Conservation (phyloP, 1,140 invertebrate genomes). For the Drosophila guanche region DNA sequence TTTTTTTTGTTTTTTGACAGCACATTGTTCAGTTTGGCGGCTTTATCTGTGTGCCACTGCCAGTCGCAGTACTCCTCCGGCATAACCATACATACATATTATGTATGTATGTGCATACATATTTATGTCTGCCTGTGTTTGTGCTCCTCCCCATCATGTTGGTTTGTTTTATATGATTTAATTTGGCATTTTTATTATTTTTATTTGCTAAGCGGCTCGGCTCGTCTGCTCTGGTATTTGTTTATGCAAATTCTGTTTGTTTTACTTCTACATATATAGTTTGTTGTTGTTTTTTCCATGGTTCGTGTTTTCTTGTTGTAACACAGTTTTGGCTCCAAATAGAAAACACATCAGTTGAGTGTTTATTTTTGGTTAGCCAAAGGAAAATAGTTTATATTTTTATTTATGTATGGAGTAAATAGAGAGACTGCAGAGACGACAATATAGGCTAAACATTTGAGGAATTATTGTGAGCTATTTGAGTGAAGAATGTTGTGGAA, state of each 20-base stretch:
- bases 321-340: conserved; percentile 4
- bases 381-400: too few relatives aligned
- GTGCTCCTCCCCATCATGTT: conserved; percentile 19
- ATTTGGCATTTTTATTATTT: conserved; percentile 52
- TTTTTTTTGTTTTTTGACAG: conserved; percentile 44
- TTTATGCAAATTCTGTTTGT: conserved; percentile 60
- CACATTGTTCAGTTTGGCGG: conserved; percentile 46
- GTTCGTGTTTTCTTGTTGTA: background rate
- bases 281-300: too few relatives aligned
- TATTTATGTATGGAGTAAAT: too few relatives aligned
- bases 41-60: conserved; percentile 16
- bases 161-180: conserved; percentile 69
- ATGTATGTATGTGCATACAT: conserved; percentile 12
- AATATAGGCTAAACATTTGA: too few relatives aligned
- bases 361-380: too few relatives aligned
- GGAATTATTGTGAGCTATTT: too few relatives aligned
- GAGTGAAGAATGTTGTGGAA: too few relatives aligned
- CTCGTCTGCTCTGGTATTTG: conserved; percentile 40
- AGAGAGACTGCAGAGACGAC: too few relatives aligned
- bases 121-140: conserved; percentile 8
- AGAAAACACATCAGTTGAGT: conserved; percentile 11
- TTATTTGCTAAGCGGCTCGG: conserved; percentile 42
- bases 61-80: background rate
- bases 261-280: conserved; percentile 9
- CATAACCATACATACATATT: conserved; percentile 1